These are phyloP conservation scores for Pristiophorus japonicus DNA, from an alignment of 2,113 vertebrate species.

Conservation along the genomic window DNA sequence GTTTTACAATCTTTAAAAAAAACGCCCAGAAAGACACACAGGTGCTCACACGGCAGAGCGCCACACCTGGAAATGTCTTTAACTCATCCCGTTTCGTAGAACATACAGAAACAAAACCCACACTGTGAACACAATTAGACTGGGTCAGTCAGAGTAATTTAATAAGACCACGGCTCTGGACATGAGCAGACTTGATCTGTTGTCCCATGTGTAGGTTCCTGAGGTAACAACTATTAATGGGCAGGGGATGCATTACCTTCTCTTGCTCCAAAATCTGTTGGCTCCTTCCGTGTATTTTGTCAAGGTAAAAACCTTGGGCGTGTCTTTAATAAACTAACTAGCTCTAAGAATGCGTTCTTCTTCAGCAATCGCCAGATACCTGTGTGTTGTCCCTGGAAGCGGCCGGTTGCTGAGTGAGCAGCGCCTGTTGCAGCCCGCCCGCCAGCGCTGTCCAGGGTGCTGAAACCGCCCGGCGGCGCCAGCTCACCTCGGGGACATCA, in stretches of 20 bases:
- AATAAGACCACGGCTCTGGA: neutral
- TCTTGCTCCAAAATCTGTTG: neutral
- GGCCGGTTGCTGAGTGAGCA: neutral
- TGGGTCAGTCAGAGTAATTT: neutral
- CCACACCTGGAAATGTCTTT: neutral
- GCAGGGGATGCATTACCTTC: neutral
- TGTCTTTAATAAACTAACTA: neutral
- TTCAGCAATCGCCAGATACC: neutral
- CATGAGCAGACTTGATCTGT: too few species aligned
- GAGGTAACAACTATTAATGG: too few species aligned
- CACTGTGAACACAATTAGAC: neutral
- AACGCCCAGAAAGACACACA: neutral
- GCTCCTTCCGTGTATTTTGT: neutral
- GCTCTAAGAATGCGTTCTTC: neutral
- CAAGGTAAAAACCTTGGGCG: neutral
- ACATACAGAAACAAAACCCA: neutral
- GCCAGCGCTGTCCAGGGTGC: neutral
- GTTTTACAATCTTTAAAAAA: neutral
- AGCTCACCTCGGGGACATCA: neutral
- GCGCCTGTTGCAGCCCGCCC: neutral
- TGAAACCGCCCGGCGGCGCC: slow-evolving; percentile 5
- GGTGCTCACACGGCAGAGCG: neutral
- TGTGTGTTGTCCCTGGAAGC: neutral
- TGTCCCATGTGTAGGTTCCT: neutral
- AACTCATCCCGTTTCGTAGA: neutral